Evolutionary conservation across 2,797 vertebrate species (phyloP).

Genomic region (Pseudochirops cupreus): DNA sequence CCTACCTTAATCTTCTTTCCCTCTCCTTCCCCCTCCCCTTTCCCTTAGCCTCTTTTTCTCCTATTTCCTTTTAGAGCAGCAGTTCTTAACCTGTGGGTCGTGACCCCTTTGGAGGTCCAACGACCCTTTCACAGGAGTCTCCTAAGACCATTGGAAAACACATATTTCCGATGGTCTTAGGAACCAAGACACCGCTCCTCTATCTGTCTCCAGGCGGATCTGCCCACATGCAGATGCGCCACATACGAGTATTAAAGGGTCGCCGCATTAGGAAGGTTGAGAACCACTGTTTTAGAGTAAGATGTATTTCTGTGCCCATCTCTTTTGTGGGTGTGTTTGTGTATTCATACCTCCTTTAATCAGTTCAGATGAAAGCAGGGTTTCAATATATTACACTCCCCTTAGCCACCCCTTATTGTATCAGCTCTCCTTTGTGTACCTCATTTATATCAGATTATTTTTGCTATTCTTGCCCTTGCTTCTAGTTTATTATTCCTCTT

Average conservation of each 20-base stretch:
- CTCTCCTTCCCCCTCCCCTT: neutral
- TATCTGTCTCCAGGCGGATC: no score
- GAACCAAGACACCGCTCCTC: no score
- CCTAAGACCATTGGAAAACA: no score
- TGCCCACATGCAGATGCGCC: no score
- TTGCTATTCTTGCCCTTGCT: neutral
- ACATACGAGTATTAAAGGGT: no score
- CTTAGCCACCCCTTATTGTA: neutral
- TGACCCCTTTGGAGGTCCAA: no score
- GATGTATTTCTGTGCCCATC: neutral
- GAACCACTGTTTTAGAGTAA: neutral
- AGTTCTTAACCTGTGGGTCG: no score
- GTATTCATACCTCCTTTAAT: neutral
- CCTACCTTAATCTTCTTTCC: neutral
- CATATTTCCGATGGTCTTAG: no score
- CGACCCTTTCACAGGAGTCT: no score
- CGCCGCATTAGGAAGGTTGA: no score
- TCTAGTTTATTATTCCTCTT: neutral
- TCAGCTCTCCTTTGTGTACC: neutral
- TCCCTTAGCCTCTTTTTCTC: neutral
- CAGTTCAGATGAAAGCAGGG: neutral
- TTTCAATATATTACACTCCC: neutral
- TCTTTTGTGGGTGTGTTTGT: neutral
- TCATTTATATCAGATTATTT: neutral
- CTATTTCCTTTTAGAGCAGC: neutral